A percentile compares a stretch with the other conserved stretches of the same genome.
Conservation (phyloP, 1,140 invertebrate species). For the Drosophila watanabei region DNA sequence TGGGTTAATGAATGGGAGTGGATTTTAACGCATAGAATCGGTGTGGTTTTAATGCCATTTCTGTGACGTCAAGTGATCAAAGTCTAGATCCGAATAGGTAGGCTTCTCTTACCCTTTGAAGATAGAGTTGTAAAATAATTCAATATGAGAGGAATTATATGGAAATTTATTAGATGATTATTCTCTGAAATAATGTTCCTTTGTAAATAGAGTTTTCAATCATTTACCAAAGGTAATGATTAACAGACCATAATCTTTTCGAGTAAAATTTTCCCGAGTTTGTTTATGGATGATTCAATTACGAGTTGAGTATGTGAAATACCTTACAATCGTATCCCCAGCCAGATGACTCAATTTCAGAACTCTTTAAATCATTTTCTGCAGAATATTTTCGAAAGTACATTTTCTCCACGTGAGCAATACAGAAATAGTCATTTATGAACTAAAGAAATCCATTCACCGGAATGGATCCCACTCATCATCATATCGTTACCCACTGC, state of each 20-base stretch:
- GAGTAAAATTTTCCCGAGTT: background rate
- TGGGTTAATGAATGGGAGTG: constrained; percentile 41
- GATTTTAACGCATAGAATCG: constrained; percentile 5
- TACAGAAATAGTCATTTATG: constrained; percentile 13
- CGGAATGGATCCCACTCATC: constrained; percentile 38
- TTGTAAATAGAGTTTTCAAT: background rate
- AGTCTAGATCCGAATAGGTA: background rate
- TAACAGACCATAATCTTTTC: background rate
- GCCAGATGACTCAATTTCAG: constrained; percentile 5
- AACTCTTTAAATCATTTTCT: constrained; percentile 7
- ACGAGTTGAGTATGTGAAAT: background rate
- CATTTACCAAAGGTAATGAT: background rate
- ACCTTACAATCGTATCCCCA: background rate
- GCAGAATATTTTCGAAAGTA: constrained; percentile 6
- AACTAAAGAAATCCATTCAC: constrained; percentile 25
- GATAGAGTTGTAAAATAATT: constrained; percentile 4
- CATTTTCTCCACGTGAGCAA: background rate
- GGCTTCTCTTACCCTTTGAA: background rate
- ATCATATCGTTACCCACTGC: constrained; percentile 24
- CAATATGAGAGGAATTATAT: background rate
- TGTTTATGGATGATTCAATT: constrained; percentile 9
- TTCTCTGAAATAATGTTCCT: background rate
- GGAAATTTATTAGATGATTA: background rate
- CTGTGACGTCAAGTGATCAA: constrained; percentile 31
- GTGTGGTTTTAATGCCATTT: constrained; percentile 4